phyloP scores from a whole-genome alignment of 2,888 invertebrate species.

The Alsophila aescularia region DNA sequence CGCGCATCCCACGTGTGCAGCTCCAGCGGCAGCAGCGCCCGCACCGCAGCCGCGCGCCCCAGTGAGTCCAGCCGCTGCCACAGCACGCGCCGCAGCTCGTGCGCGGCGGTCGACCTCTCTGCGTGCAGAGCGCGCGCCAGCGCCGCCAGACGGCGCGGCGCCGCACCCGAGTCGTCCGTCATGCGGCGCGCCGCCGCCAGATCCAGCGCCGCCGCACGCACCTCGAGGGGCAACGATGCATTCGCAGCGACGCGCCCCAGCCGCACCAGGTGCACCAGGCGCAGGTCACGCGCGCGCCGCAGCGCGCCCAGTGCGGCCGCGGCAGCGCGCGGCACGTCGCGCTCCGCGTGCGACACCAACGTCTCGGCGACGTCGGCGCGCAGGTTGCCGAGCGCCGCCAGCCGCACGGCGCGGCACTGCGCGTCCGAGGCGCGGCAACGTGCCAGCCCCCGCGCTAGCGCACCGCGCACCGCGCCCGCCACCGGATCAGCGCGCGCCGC shows the following conservation, averaged over 20 bases:
- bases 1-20: constrained; percentile 50
- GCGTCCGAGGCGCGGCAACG: constrained; percentile 42
- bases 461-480: constrained; percentile 48
- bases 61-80: constrained; percentile 56
- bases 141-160: constrained; percentile 43
- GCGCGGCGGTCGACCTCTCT: constrained; percentile 37
- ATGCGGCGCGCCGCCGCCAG: constrained; percentile 34
- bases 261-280: constrained; percentile 30
- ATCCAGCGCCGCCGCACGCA: constrained; percentile 60
- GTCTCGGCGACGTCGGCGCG: constrained; percentile 49
- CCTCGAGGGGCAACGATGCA: constrained; percentile 42
- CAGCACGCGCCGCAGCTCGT: constrained; percentile 64
- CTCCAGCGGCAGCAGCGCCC: constrained; percentile 36
- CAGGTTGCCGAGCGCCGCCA: constrained; percentile 62
- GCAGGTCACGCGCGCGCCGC: constrained; percentile 26
- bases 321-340: constrained; percentile 26
- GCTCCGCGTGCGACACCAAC: constrained; percentile 52
- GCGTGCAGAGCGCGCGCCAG: constrained; percentile 39
- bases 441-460: constrained; percentile 53
- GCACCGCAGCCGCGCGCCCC: constrained; percentile 32
- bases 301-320: constrained; percentile 44
- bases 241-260: constrained; percentile 40
- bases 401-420: constrained; percentile 39
- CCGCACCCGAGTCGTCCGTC: constrained; percentile 35
- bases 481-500: constrained; percentile 27